Evolutionary conservation across 1,140 invertebrate genomes (phyloP), one percentile per base, ranked within the genome.

Genomic region (Tetramorium simillimum): DNA sequence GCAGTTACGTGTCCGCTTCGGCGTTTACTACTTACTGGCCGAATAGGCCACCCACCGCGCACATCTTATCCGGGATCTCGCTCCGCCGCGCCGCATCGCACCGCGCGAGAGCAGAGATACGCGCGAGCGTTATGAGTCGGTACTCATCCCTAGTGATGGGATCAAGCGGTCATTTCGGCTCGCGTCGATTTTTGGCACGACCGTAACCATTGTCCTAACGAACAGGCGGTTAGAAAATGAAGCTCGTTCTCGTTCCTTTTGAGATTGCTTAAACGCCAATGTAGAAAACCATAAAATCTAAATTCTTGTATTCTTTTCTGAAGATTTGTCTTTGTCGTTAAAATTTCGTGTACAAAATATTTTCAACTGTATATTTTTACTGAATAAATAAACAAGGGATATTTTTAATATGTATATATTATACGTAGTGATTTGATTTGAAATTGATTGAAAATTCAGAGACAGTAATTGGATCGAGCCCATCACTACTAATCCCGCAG

Each of bases 41-140:
- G 90, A 91, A 84, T 91, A 84, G 94, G 90, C 94, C 94, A 95
- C 94, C 94, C 94, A 94, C 93, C 90, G 92, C 88, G 94, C 91
- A 12, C 92, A 94, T 92, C 92, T 95, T 95, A 95, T 95, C 94
- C 92, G 78, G 85, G 91, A 94, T 93, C 92, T 94, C 85, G 88
- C 78, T 78, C 69, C 81, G 63, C 77, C 51, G 40, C 65, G 65
- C 65, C 56, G 72, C 72, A 43, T 86, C 60, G 40, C 40, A 21
- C 86, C 82, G 53, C 49, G 90, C 89, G 87, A 91, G 86, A 84
- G 69, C 69, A 81, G 53, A 90, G 86, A 91, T 91, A 86, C 85
- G 85, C 81, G 90, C 87, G 88, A 92, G 88, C 86, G 89, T 93
- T 94, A 93, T 89, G 93, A 93, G 91, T 92, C 91, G 90, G 90